phyloP scores from a whole-genome alignment of 2,113 vertebrate species.

The Prionailurus bengalensis region DNA sequence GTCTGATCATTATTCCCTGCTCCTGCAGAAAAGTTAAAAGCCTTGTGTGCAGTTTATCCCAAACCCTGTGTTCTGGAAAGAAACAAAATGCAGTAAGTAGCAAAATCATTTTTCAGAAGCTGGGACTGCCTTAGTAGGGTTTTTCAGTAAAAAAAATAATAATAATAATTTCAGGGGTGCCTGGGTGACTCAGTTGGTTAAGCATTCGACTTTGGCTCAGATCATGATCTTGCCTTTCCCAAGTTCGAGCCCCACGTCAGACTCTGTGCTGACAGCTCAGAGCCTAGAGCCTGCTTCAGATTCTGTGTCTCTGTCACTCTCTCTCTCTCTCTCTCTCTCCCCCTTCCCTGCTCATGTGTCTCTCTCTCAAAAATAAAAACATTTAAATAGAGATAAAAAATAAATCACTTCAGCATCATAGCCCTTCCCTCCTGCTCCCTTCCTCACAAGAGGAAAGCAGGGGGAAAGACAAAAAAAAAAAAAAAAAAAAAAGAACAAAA shows the following conservation, averaged over 20 bases:
- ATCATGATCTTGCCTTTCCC: too few species aligned
- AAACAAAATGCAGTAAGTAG: neutral
- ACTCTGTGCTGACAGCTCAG: too few species aligned
- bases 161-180: neutral
- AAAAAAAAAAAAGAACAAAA: neutral
- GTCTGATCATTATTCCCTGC: neutral
- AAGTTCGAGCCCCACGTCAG: too few species aligned
- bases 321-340: too few species aligned
- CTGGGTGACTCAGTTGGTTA: too few species aligned
- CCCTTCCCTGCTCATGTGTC: too few species aligned
- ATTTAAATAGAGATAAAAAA: neutral
- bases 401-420: neutral
- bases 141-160: neutral
- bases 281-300: too few species aligned
- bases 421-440: too few species aligned
- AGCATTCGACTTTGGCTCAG: too few species aligned
- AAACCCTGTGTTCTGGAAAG: constrained; percentile 3
- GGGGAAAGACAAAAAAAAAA: neutral
- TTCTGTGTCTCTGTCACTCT: too few species aligned
- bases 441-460: neutral
- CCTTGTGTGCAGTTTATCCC: neutral
- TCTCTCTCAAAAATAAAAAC: too few species aligned
- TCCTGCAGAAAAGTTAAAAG: neutral
- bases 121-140: neutral
- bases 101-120: neutral